A percentile compares a stretch with the other conserved stretches of the same genome.
Conservation (phyloP, 2,888 invertebrate genomes). For the Drosophila prostipennis region DNA sequence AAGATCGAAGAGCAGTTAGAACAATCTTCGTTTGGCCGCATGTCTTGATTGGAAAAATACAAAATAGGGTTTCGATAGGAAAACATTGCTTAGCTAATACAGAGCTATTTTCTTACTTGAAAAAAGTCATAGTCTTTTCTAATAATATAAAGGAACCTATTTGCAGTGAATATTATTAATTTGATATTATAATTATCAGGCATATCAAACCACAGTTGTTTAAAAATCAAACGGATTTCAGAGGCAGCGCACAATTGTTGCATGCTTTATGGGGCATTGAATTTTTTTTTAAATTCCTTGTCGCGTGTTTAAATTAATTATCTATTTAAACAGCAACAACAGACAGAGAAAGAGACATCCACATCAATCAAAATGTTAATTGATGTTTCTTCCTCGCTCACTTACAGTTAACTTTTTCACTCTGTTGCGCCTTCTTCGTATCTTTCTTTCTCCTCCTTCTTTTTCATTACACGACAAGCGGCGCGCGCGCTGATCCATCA, state of each 20-base stretch:
- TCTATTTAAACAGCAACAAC: conserved; percentile 58
- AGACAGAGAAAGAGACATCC: conserved; percentile 32
- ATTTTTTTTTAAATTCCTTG: conserved; percentile 38
- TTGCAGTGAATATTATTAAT: too few relatives aligned
- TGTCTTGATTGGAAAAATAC: background rate
- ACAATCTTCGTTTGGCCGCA: conserved; percentile 7
- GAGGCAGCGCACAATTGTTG: conserved; percentile 62
- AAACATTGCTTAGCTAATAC: too few relatives aligned
- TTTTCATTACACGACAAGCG: conserved; percentile 71
- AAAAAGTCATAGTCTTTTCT: too few relatives aligned
- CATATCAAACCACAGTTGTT: background rate
- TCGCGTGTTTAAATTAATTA: conserved; percentile 65
- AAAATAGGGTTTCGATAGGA: background rate
- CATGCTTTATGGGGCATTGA: conserved; percentile 67
- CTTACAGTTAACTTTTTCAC: conserved; percentile 45
- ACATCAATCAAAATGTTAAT: conserved; percentile 77
- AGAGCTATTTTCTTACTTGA: too few relatives aligned
- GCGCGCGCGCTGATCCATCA: conserved; percentile 75
- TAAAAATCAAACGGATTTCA: conserved; percentile 16
- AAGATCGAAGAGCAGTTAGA: conserved; percentile 46
- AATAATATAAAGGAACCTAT: too few relatives aligned
- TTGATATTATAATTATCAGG: background rate
- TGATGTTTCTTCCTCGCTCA: conserved; percentile 48
- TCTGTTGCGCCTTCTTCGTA: conserved; percentile 34
- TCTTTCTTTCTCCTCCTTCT: background rate